Percentiles rank a stretch among this genome's conserved stretches.
Conservation (phyloP, 2,888 invertebrate species). For the Leuctra nigra region DNA sequence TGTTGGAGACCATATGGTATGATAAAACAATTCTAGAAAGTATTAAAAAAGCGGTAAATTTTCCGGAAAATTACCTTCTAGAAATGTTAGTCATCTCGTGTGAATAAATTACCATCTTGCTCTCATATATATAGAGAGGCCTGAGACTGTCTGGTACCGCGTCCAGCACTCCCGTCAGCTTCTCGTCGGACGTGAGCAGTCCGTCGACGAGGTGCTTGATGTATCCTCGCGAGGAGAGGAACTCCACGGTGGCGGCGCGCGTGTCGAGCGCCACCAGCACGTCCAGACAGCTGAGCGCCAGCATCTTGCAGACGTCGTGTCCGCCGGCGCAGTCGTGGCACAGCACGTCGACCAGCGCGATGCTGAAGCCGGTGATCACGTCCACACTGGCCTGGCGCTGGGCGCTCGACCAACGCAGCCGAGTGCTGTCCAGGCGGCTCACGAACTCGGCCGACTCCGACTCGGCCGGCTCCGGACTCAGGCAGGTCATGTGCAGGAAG, state of each 20-base stretch:
- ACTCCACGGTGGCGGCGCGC: constrained; percentile 57
- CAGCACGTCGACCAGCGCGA: constrained; percentile 69
- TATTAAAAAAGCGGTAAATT: too few relatives aligned
- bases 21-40: too few relatives aligned
- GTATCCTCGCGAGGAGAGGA: constrained; percentile 56
- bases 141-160: constrained; percentile 55
- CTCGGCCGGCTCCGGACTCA: too few relatives aligned
- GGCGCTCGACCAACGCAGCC: neutral
- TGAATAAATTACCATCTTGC: constrained; percentile 62
- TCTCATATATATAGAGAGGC: constrained; percentile 78
- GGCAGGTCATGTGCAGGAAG: constrained; percentile 57
- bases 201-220: constrained; percentile 77
- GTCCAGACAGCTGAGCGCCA: constrained; percentile 76
- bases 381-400: constrained; percentile 47
- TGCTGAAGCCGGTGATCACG: constrained; percentile 67
- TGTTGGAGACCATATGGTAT: too few relatives aligned
- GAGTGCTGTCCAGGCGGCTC: constrained; percentile 57
- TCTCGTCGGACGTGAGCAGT: constrained; percentile 65
- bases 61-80: too few relatives aligned
- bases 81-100: too few relatives aligned
- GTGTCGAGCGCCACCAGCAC: constrained; percentile 69
- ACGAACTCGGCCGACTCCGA: constrained; percentile 40
- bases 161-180: constrained; percentile 57
- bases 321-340: constrained; percentile 84
- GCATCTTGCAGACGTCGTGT: constrained; percentile 84